Evolutionary conservation across 2,888 invertebrate species (phyloP).

Genomic region (Ectemnius continuus): DNA sequence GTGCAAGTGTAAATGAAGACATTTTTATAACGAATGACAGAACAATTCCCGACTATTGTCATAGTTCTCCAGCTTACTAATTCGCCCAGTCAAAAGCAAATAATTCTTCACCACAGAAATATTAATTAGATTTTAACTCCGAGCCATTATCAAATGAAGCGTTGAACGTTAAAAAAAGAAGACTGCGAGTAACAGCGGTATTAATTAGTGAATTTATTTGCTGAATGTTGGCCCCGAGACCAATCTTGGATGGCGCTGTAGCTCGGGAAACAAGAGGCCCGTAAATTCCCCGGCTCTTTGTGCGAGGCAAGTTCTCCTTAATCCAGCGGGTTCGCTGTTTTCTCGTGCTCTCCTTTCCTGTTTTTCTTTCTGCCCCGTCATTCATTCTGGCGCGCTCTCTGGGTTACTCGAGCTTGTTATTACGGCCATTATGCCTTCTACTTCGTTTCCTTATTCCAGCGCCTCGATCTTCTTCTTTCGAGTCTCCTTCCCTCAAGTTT

Average conservation of each 20-base stretch:
- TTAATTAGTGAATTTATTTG: too few relatives aligned
- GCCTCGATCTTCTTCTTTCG: neutral
- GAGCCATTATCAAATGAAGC: too few relatives aligned
- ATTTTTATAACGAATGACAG: too few relatives aligned
- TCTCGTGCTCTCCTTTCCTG: constrained; percentile 28
- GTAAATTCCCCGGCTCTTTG: constrained; percentile 52
- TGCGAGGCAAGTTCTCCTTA: constrained; percentile 59
- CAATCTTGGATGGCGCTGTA: constrained; percentile 9
- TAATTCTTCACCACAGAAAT: too few relatives aligned
- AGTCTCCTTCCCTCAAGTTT: neutral
- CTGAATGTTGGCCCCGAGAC: too few relatives aligned
- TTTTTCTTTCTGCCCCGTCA: constrained; percentile 13
- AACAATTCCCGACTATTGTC: too few relatives aligned
- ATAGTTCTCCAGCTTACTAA: too few relatives aligned
- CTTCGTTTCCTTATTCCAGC: neutral
- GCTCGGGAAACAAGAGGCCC: constrained; percentile 25
- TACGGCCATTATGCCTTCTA: constrained; percentile 3
- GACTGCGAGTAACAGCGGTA: too few relatives aligned
- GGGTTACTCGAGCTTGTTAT: constrained; percentile 36
- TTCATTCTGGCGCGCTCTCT: constrained; percentile 32
- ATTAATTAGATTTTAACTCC: too few relatives aligned
- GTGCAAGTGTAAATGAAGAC: too few relatives aligned
- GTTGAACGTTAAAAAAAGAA: too few relatives aligned
- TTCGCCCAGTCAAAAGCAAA: too few relatives aligned
- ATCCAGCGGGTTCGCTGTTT: constrained; percentile 39